These are phyloP conservation scores for Formica aserva DNA, from an alignment of 2,888 invertebrate genomes.

Conservation along the genomic window DNA sequence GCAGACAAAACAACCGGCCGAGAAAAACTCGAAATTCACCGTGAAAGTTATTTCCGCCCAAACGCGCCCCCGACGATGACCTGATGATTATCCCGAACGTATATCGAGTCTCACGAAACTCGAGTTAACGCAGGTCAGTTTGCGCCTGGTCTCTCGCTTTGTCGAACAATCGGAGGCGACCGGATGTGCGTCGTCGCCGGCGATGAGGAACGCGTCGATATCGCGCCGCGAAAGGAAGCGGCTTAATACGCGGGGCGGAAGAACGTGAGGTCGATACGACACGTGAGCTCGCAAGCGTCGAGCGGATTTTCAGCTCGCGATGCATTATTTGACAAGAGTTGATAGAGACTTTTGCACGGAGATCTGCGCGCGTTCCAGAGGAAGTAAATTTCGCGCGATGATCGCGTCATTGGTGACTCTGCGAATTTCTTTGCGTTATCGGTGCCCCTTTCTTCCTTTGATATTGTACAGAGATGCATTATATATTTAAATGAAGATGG, in stretches of 20 bases:
- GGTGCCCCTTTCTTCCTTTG: neutral
- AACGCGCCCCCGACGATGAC: constrained; percentile 10
- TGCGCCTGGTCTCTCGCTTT: constrained; percentile 28
- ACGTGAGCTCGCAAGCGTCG: constrained; percentile 79
- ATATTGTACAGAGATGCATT: neutral
- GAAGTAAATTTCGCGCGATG: constrained; percentile 11
- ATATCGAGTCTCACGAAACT: constrained; percentile 79
- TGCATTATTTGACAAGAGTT: constrained; percentile 41
- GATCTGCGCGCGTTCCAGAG: neutral
- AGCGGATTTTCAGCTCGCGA: constrained; percentile 73
- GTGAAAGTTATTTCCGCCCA: constrained; percentile 38
- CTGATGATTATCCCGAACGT: constrained; percentile 77
- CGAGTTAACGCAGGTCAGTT: constrained; percentile 78
- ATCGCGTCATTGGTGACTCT: neutral
- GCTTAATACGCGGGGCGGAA: constrained; percentile 53
- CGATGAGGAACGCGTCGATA: constrained; percentile 33
- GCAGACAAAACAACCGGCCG: neutral
- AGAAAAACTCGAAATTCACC: constrained; percentile 33
- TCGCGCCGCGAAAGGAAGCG: constrained; percentile 57
- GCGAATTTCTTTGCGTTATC: neutral
- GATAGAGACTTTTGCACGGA: neutral
- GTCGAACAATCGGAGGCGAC: constrained; percentile 32
- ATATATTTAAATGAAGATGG: neutral
- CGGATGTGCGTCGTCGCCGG: constrained; percentile 53
- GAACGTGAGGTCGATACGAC: constrained; percentile 37